A percentile compares a stretch with the other conserved stretches of the same genome.
These are phyloP conservation scores for Eurypyga helias DNA, from an alignment of 2,113 vertebrate species.

Conservation along the genomic window DNA sequence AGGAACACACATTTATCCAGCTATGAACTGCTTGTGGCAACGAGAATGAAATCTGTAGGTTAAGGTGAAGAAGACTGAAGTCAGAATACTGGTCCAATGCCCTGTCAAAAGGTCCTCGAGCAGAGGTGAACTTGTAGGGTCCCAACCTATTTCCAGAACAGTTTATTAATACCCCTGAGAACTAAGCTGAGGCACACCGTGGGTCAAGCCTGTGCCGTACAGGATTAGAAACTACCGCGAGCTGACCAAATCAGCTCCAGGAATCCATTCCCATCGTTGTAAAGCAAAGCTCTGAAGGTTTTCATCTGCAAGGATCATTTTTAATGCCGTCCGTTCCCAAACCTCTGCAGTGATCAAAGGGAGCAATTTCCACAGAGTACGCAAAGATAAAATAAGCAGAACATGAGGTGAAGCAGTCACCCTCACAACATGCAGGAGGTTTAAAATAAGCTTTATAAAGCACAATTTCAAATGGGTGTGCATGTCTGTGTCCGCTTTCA, in stretches of 20 bases:
- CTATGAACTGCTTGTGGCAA: background rate
- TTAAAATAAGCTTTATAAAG: conserved; percentile 66
- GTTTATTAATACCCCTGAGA: conserved; percentile 49
- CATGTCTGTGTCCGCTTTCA: conserved; percentile 30
- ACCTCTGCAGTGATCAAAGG: conserved; percentile 67
- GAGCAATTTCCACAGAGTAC: conserved; percentile 54
- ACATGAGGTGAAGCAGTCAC: conserved; percentile 56
- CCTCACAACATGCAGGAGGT: conserved; percentile 56
- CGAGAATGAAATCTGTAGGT: background rate
- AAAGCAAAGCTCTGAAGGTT: conserved; percentile 32
- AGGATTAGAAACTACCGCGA: conserved; percentile 1
- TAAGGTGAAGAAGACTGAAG: conserved; percentile 31
- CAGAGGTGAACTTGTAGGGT: background rate
- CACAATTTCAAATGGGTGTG: conserved; percentile 32
- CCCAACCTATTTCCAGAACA: conserved; percentile 32
- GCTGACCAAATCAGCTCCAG: background rate
- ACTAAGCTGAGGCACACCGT: conserved; percentile 31
- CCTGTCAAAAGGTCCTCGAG: background rate
- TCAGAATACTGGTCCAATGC: background rate
- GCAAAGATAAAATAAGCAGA: conserved; percentile 63
- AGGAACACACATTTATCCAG: background rate
- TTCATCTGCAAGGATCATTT: conserved; percentile 63
- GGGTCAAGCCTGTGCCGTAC: background rate
- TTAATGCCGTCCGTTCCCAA: conserved; percentile 58
- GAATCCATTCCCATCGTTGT: background rate